Conservation (phyloP, 2,113 vertebrate species). For the Pterocles gutturalis region DNA sequence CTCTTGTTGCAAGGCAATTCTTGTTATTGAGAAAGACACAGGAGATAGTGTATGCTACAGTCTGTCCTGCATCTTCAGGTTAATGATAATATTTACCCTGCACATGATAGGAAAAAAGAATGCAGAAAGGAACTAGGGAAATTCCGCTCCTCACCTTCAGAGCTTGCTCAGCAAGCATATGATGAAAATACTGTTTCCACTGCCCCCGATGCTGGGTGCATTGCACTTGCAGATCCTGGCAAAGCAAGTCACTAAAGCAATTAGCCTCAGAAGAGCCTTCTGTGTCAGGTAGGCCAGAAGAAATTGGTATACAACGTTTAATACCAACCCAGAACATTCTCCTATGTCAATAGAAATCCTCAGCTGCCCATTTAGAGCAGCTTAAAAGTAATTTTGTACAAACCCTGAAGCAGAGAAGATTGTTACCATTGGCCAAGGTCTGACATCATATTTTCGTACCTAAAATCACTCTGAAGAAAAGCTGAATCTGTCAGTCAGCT, state of each 20-base stretch:
- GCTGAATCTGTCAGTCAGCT: not conserved
- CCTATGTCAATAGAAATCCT: not conserved
- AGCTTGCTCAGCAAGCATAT: not conserved
- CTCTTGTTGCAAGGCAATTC: not conserved
- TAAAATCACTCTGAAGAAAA: not conserved
- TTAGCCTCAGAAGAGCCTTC: not conserved
- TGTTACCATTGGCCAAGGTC: not conserved
- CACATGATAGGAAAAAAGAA: not conserved
- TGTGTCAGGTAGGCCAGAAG: not conserved
- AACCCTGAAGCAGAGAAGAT: not conserved
- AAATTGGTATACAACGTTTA: not conserved
- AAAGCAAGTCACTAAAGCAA: not conserved
- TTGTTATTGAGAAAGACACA: not conserved
- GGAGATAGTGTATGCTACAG: not conserved
- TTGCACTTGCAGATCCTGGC: not conserved
- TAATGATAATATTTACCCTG: not conserved
- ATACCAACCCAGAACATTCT: not conserved
- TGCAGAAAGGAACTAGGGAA: not conserved
- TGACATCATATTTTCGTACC: not conserved
- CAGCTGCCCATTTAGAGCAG: not conserved
- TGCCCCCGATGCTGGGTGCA: not conserved
- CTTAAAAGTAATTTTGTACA: not conserved
- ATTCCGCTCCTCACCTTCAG: not conserved
- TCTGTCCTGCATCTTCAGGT: not conserved
- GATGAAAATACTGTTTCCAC: not conserved